These are phyloP conservation scores for Sciurus vulgaris DNA, from an alignment of 2,797 vertebrate genomes.

Conservation along the genomic window DNA sequence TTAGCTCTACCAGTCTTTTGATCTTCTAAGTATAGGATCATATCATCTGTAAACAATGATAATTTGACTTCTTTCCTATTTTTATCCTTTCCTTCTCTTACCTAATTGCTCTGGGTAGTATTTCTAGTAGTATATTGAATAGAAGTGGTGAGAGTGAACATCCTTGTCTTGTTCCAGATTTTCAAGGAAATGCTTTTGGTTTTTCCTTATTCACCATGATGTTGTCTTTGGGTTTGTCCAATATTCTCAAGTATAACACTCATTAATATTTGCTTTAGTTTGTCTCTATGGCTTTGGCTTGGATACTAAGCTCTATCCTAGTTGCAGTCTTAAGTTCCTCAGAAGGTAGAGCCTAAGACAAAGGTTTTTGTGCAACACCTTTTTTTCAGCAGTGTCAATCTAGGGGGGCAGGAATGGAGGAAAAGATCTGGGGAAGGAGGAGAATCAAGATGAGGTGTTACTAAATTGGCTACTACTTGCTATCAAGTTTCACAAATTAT, in stretches of 20 bases:
- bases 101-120: too few species aligned
- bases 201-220: too few species aligned
- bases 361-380: background rate
- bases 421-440: background rate
- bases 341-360: background rate
- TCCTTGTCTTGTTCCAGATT: too few species aligned
- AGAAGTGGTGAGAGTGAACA: too few species aligned
- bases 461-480: background rate
- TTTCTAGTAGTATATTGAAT: too few species aligned
- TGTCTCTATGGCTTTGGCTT: background rate
- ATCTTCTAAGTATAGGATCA: too few species aligned
- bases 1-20: too few species aligned
- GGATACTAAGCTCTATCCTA: background rate
- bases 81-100: too few species aligned
- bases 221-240: too few species aligned
- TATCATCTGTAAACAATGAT: too few species aligned
- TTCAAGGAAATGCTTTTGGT: too few species aligned
- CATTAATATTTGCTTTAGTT: background rate
- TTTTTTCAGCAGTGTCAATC: background rate
- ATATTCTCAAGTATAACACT: slow-evolving; percentile 42
- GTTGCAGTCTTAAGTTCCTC: background rate
- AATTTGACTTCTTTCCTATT: too few species aligned
- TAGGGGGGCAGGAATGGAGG: background rate
- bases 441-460: background rate
- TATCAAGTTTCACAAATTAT: background rate